Base-by-base conservation (phyloP, 2,797 vertebrate genomes). In the Crossoptilon crossoptilon region DNA sequence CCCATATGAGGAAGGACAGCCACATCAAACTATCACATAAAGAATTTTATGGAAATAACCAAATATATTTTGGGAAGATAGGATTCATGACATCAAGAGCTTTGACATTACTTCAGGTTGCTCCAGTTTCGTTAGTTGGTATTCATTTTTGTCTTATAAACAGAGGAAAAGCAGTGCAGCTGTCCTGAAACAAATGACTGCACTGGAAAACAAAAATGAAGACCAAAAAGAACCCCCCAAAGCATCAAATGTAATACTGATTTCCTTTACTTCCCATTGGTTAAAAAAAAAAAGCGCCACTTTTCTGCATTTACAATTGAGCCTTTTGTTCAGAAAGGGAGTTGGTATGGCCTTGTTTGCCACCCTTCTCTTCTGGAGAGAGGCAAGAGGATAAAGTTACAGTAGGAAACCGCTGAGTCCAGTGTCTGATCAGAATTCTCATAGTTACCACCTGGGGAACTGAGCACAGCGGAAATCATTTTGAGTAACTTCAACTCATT, bases 391-490 rank as follows among this genome's bases (percentile, higher is more conserved):
- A 71, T 80, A 22, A 77, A 83, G 53, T 72, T 95, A 59, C 78
- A 62, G 37, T 3, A 91, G 72, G 37, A 93, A 58, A 80, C 58
- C 69, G 44, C 0, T 5, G 4, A 72, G 51, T 37, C 66, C 55
- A 51, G 27, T 5, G 68, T 80, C 75, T 41, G 59, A 89, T 89
- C 9, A 80, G 37, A 83, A 93, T 72, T 74, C 67, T 49, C 48
- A 23, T 3, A 59, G 72, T 77, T 83, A 74, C 53, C 0, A 7
- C 72, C 84, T 12, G 14, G 79, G 58, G 79, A 94, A 74, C 44
- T 3, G 31, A 77, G 55, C 19, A 14, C 29, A 62, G 69, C 49
- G 55, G n/a, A 66, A 93, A 89, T 75, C 74, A 94, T 77, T 96
- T 66, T 55, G 80, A 89, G 44, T 83, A 66, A 89, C 68, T 81